Evolutionary conservation across 2,113 vertebrate species (phyloP).

Genomic region (Crotalus helleri): DNA sequence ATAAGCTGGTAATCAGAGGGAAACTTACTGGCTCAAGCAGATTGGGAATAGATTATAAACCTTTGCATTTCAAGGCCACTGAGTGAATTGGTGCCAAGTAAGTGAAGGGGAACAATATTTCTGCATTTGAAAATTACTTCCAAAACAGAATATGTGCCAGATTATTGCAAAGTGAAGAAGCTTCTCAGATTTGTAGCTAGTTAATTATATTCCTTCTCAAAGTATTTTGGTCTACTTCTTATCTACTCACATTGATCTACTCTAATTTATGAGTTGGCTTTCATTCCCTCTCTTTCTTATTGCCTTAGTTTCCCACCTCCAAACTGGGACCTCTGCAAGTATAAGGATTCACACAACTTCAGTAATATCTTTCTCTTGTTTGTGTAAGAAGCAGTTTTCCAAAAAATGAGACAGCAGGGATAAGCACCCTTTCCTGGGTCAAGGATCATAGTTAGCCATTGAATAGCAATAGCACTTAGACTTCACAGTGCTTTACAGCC

Average conservation of each 20-base stretch:
- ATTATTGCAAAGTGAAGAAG: neutral
- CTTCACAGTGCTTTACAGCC: too few species aligned
- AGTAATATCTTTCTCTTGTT: neutral
- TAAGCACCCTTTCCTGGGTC: neutral
- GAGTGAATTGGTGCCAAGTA: conserved; percentile 5
- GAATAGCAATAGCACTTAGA: neutral
- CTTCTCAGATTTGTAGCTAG: neutral
- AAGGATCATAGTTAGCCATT: neutral
- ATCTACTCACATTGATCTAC: neutral
- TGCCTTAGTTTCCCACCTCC: neutral
- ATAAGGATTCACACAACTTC: neutral
- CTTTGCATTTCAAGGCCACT: conserved; percentile 11
- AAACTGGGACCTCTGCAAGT: neutral
- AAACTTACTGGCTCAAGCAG: neutral
- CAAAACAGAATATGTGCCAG: neutral
- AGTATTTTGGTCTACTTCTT: neutral
- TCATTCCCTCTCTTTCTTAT: neutral
- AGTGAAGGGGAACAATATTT: neutral
- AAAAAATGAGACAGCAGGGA: neutral
- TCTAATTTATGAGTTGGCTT: neutral
- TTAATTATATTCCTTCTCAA: neutral
- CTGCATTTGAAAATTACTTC: neutral
- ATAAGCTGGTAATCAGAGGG: neutral
- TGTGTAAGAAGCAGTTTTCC: neutral
- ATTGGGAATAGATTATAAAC: conserved; percentile 11